These are phyloP conservation scores for Anseranas semipalmata DNA, from an alignment of 2,113 vertebrate species.

Conservation along the genomic window DNA sequence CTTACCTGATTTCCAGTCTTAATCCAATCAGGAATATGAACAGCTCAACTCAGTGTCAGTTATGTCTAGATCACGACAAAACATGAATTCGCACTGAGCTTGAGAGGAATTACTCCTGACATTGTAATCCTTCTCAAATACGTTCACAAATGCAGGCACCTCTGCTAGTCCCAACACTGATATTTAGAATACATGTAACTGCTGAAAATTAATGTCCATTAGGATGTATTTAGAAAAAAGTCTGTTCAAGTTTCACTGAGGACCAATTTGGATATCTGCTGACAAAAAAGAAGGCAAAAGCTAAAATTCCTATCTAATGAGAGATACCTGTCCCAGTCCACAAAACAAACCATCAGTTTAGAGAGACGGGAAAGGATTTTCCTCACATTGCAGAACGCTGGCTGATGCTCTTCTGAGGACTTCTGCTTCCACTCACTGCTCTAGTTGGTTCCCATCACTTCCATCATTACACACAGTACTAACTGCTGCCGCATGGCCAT, in stretches of 20 bases:
- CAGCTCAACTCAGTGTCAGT: background rate
- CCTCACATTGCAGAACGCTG: conserved; percentile 3
- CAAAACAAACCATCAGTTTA: background rate
- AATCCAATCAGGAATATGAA: background rate
- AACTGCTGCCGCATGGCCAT: background rate
- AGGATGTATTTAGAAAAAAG: background rate
- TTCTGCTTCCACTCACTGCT: background rate
- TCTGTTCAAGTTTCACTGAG: background rate
- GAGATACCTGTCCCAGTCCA: background rate
- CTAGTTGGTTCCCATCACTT: conserved; percentile 11
- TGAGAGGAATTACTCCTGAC: background rate
- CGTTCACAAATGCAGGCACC: background rate
- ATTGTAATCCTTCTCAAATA: background rate
- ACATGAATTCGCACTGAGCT: background rate
- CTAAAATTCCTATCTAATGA: background rate
- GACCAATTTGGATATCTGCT: background rate
- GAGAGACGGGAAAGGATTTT: background rate
- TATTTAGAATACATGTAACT: background rate
- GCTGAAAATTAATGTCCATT: background rate
- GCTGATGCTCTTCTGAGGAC: background rate
- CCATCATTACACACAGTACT: conserved; percentile 1
- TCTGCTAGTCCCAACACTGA: background rate
- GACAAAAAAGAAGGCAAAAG: background rate
- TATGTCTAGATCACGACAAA: background rate
- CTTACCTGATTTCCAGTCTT: background rate